Conservation (phyloP, 2,888 invertebrate genomes). For the Archips xylosteana region DNA sequence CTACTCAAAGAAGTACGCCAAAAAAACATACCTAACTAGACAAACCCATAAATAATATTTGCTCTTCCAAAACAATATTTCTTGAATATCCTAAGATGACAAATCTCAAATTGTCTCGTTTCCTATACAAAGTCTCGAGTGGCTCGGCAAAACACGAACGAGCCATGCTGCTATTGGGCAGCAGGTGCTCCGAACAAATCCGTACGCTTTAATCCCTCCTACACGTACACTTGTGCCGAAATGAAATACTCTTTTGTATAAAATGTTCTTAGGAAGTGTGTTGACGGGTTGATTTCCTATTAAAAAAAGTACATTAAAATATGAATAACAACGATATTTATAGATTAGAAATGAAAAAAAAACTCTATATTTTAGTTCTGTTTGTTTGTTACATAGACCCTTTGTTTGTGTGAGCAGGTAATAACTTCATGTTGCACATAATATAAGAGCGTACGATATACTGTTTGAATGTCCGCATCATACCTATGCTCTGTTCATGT, state of each 20-base stretch:
- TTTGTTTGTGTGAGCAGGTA: background rate
- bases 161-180: constrained; percentile 28
- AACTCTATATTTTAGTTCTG: background rate
- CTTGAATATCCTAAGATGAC: constrained; percentile 23
- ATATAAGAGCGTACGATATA: background rate
- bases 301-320: background rate
- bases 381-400: too few species aligned
- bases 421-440: background rate
- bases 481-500: background rate
- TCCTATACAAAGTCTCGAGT: constrained; percentile 16
- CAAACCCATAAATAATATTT: background rate
- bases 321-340: too few species aligned
- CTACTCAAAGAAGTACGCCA: background rate
- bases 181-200: constrained; percentile 38
- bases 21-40: background rate
- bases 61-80: background rate
- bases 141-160: constrained; percentile 19
- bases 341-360: background rate
- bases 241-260: constrained; percentile 39
- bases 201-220: constrained; percentile 37
- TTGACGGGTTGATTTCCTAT: constrained; percentile 5
- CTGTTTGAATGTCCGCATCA: background rate
- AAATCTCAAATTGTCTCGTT: constrained; percentile 34
- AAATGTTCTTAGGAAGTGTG: constrained; percentile 12
- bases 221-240: constrained; percentile 33